Conservation (phyloP, 2,113 vertebrate species). For the Nasalis larvatus region DNA sequence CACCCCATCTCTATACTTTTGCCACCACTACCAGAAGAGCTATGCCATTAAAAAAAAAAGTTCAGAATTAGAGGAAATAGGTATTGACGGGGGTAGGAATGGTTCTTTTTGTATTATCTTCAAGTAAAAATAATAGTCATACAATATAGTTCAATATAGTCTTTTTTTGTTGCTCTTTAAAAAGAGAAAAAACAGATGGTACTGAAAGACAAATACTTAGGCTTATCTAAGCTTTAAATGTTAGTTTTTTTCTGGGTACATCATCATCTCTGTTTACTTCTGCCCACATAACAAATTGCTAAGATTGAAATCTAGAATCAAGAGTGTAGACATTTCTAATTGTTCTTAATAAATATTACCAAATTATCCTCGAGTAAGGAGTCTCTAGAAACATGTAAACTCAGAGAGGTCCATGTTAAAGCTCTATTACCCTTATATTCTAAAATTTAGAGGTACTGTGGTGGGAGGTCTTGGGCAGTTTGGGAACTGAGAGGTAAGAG, state of each 20-base stretch:
- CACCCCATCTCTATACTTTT: background rate
- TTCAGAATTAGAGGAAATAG: background rate
- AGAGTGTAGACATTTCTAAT: conserved; percentile 9
- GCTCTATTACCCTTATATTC: background rate
- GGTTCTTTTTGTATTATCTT: background rate
- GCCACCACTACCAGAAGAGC: background rate
- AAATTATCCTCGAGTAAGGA: background rate
- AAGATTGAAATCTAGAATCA: background rate
- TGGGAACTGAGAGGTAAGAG: background rate
- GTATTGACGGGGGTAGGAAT: background rate
- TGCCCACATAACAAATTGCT: background rate
- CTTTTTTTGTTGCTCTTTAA: background rate
- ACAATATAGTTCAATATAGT: background rate
- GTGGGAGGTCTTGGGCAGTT: background rate
- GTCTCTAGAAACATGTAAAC: conserved; percentile 6
- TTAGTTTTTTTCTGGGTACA: background rate
- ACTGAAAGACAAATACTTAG: background rate
- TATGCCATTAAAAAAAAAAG: background rate
- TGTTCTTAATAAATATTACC: background rate
- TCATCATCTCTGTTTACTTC: background rate
- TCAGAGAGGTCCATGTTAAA: background rate
- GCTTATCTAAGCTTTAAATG: background rate
- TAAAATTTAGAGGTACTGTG: background rate
- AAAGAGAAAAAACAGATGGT: background rate
- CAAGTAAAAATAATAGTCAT: background rate